Evolutionary conservation across 2,797 vertebrate species (phyloP).

Genomic region (Sardinella longiceps): DNA sequence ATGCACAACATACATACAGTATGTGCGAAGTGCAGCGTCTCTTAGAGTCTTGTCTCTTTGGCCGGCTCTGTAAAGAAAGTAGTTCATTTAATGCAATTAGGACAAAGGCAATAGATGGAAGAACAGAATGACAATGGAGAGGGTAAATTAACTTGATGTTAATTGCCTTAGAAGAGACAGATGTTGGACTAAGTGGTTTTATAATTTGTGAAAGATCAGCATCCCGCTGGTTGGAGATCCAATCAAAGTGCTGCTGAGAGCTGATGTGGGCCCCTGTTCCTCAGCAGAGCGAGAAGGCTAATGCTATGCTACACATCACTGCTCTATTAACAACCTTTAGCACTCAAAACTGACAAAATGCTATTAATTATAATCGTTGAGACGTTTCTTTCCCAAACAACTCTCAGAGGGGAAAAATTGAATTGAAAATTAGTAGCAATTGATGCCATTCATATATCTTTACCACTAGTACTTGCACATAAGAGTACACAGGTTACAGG

Average conservation of each 20-base stretch:
- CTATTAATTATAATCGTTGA: background rate
- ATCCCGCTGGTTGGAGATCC: background rate
- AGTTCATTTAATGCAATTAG: background rate
- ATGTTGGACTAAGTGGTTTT: conserved; percentile 6
- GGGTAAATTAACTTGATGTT: background rate
- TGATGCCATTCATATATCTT: too few relatives aligned
- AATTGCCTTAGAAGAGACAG: background rate
- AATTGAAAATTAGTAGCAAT: too few relatives aligned
- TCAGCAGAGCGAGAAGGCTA: background rate
- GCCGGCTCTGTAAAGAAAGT: background rate
- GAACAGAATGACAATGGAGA: background rate
- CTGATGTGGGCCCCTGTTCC: background rate
- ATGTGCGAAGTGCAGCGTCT: background rate
- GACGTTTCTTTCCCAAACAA: background rate
- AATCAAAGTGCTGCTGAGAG: background rate
- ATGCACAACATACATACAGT: background rate
- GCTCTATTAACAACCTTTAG: background rate
- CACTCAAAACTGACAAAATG: background rate
- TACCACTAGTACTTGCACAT: too few relatives aligned
- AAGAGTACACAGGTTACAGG: too few relatives aligned
- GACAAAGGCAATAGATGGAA: background rate
- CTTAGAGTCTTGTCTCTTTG: background rate
- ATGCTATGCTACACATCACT: background rate
- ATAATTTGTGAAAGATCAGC: background rate
- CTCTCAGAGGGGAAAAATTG: too few relatives aligned